Evolutionary conservation across 2,113 vertebrate species (phyloP).

Genomic region (Tychaedon coryphoeus): DNA sequence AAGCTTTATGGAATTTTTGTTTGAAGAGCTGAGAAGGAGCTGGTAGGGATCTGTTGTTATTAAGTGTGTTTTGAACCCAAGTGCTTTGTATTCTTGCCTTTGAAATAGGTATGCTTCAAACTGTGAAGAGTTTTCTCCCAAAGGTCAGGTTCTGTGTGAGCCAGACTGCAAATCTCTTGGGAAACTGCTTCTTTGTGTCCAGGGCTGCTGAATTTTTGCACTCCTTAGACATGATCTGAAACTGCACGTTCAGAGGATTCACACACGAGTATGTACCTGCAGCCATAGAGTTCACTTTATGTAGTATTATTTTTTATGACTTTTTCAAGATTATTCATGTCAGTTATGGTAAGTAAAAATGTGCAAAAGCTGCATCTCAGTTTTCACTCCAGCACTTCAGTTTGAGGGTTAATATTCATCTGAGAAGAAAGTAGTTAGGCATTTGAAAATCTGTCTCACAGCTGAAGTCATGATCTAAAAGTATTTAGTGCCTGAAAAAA

Average conservation of each 20-base stretch:
- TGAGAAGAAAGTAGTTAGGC: not conserved
- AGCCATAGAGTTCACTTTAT: not conserved
- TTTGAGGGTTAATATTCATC: not conserved
- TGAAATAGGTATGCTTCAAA: not conserved
- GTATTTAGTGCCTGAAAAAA: not conserved
- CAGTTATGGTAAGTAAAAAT: not conserved
- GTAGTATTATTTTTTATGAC: not conserved
- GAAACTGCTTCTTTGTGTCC: not conserved
- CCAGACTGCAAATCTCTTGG: not conserved
- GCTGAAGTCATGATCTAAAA: not conserved
- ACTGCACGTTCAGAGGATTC: not conserved
- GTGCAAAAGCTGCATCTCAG: not conserved
- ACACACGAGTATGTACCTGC: not conserved
- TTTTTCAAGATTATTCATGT: not conserved
- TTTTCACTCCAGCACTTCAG: not conserved
- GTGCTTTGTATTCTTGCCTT: not conserved
- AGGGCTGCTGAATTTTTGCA: not conserved
- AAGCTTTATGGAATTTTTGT: not conserved
- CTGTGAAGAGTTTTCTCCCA: not conserved
- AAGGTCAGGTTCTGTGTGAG: not conserved
- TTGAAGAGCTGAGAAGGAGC: not conserved
- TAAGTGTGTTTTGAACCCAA: not conserved
- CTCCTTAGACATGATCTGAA: not conserved
- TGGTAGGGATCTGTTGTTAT: not conserved
- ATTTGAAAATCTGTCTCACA: not conserved